Evolutionary conservation across 1,140 invertebrate genomes (phyloP).

Genomic region (Plectrocnemia conspersa): DNA sequence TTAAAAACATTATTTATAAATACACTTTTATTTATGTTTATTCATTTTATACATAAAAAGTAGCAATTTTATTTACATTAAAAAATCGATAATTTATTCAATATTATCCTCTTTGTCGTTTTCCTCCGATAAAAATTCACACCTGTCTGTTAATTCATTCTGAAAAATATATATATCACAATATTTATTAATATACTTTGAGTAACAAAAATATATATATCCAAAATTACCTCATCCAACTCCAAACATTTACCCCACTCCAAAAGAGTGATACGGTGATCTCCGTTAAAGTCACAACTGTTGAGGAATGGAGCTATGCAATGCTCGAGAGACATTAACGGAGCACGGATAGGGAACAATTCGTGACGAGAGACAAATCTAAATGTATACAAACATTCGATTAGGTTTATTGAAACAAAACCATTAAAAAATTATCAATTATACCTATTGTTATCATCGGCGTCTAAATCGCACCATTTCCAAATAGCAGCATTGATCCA

Average conservation of each 20-base stretch:
- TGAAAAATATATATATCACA: background rate
- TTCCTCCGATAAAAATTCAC: background rate
- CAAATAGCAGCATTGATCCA: conserved; percentile 91
- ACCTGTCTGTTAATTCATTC: conserved; percentile 11
- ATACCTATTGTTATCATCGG: conserved; percentile 76
- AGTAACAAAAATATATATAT: conserved; percentile 17
- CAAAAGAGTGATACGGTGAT: conserved; percentile 81
- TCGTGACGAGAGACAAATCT: conserved; percentile 86
- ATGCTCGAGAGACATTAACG: conserved; percentile 87
- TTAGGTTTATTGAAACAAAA: background rate
- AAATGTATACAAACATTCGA: conserved; percentile 1
- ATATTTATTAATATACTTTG: background rate
- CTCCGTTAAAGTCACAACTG: conserved; percentile 76
- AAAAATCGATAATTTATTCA: background rate
- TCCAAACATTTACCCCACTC: conserved; percentile 92
- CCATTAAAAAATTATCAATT: background rate
- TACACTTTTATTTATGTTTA: too few relatives aligned
- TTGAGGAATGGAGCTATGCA: conserved; percentile 93
- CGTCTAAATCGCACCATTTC: conserved; percentile 95
- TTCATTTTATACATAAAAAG: too few relatives aligned
- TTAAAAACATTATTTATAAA: too few relatives aligned
- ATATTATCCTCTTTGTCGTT: background rate
- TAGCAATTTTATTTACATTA: too few relatives aligned
- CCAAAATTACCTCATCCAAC: conserved; percentile 71
- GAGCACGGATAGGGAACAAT: conserved; percentile 89